Evolutionary conservation across 2,113 vertebrate genomes (phyloP).

Genomic region (Aix galericulata): DNA sequence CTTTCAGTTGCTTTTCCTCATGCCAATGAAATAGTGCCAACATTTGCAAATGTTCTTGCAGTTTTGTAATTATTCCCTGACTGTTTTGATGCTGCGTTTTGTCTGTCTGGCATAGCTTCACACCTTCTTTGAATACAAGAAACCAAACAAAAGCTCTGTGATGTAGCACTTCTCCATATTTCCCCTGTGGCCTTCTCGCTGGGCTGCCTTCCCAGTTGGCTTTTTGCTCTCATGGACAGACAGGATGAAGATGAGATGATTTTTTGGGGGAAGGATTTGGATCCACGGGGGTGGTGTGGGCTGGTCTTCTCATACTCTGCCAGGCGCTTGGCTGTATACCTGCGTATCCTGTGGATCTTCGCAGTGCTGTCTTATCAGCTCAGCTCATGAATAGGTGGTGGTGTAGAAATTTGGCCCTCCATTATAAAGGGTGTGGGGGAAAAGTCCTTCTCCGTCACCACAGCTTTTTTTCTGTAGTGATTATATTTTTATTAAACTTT

Average conservation of each 20-base stretch:
- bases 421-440: no score
- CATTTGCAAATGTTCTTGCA: not conserved
- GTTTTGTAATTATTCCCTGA: not conserved
- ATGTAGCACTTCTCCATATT: not conserved
- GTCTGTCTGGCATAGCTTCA: not conserved
- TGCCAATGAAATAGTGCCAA: not conserved
- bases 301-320: not conserved
- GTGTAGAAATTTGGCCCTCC: not conserved
- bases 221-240: not conserved
- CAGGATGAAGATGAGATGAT: not conserved
- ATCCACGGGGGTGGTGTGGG: not conserved
- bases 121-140: not conserved
- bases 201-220: not conserved
- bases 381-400: not conserved
- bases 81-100: not conserved
- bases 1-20: not conserved
- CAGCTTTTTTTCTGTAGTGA: not conserved
- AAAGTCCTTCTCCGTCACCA: not conserved
- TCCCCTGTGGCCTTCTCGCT: not conserved
- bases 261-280: not conserved
- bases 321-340: not conserved
- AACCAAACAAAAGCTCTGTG: not conserved
- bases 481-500: not conserved
- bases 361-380: not conserved
- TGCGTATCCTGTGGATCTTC: not conserved